Evolutionary conservation across 2,888 invertebrate species (phyloP), one percentile per base, ranked within the genome.

Genomic region (Polyploca ridens): DNA sequence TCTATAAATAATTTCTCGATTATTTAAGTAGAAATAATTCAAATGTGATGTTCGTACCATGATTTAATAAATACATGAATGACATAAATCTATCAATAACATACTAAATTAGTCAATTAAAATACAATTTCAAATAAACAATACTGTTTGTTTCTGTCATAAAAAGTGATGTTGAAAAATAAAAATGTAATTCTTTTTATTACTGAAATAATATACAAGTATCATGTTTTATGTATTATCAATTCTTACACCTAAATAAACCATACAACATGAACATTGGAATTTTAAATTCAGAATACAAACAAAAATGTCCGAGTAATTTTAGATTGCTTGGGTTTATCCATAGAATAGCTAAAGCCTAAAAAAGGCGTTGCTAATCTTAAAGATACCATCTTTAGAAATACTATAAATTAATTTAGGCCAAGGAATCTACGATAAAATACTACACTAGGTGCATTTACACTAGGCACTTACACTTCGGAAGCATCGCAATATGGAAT

Each of bases 401-500:
- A 49, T 16, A 49, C n/a, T 49, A 16, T 16, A 49, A n/a, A 49
- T 6, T 49, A 16, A 49, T 49, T 46, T 44, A 44, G 44, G 4
- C 13, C 44, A 13, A 14, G 4, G 3, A 19, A 19, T 54, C 3
- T 16, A 54, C 10, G 54, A n/a, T 49, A 16, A 49, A 63, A 59
- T 61, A 33, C 41, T 62, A 65, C 64, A 61, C 65, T 63, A 63
- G 62, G 67, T 74, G 71, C 67, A 64, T 65, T 62, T 68, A 66
- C 63, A 64, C 68, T 71, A 82, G 78, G 79, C 82, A 84, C 82
- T 71, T 77, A 69, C 64, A 72, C 75, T 76, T 79, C 66, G 75
- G 76, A 85, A 85, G 81, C 78, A 66, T 76, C 68, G 64, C 62
- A 59, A 68, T 67, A 54, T 19, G 54, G 54, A 46, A 46, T 46